Conservation (phyloP, 35 echinoderm and acorn worm species). For the Amphiura filiformis region DNA sequence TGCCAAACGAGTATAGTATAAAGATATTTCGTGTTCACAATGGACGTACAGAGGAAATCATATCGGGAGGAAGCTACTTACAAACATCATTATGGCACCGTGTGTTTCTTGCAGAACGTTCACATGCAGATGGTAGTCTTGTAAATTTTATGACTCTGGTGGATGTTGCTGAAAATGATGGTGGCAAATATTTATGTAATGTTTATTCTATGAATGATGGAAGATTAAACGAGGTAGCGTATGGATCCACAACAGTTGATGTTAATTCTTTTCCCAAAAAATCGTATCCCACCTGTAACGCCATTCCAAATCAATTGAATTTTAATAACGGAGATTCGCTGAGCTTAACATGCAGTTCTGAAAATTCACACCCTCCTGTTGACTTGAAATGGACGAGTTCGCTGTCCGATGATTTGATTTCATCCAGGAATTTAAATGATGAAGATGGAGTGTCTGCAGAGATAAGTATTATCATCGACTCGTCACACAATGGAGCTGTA, state of each 20-base stretch:
- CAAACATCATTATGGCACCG: not conserved
- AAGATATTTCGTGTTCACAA: not conserved
- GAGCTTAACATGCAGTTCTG: not conserved
- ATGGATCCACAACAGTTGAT: not conserved
- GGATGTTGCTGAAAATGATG: not conserved
- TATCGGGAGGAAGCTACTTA: not conserved
- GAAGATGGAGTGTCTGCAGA: not conserved
- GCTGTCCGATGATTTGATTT: too few relatives aligned
- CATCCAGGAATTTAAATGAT: not conserved
- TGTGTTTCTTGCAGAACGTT: not conserved
- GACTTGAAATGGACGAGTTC: not conserved
- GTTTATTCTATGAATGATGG: not conserved
- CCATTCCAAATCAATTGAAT: not conserved
- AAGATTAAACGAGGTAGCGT: not conserved
- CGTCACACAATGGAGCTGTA: not conserved
- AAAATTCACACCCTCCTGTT: not conserved
- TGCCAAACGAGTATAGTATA: not conserved
- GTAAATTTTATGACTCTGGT: not conserved
- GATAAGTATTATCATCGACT: not conserved
- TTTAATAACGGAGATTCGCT: not conserved
- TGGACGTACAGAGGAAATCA: not conserved
- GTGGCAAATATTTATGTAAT: not conserved
- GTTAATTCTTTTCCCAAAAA: not conserved
- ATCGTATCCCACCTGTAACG: not conserved
- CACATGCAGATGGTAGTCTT: not conserved